These are phyloP conservation scores for Cyclargus thomasi DNA, from an alignment of 1,140 invertebrate species.

Conservation along the genomic window DNA sequence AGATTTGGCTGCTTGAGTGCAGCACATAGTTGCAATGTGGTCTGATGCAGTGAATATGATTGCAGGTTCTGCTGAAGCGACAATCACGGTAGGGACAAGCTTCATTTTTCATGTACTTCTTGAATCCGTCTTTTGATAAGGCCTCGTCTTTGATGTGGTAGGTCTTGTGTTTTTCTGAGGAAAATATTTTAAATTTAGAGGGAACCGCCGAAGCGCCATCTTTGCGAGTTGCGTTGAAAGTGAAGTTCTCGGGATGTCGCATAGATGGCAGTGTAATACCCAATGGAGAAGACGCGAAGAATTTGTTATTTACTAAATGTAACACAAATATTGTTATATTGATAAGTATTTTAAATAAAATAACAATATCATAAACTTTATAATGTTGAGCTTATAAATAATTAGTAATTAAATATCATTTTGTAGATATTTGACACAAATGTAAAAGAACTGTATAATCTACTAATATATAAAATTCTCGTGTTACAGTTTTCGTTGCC, in stretches of 20 bases:
- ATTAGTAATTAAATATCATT: too few species aligned
- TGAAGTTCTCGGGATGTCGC: neutral
- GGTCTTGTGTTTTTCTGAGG: conserved; percentile 98
- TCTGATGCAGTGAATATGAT: conserved; percentile 98
- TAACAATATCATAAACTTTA: too few species aligned
- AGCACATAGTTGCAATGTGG: conserved; percentile 96
- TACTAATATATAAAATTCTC: too few species aligned
- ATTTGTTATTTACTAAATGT: too few species aligned
- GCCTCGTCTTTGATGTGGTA: conserved; percentile 99
- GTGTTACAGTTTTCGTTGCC: too few species aligned
- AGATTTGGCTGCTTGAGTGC: conserved; percentile 97
- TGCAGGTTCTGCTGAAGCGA: conserved; percentile 94
- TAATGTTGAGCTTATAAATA: too few species aligned
- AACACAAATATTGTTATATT: too few species aligned
- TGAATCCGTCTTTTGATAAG: conserved; percentile 95
- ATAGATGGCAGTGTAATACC: neutral
- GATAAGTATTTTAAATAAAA: too few species aligned
- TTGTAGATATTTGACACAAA: too few species aligned
- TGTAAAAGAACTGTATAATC: too few species aligned
- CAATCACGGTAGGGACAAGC: conserved; percentile 93
- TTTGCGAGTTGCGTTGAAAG: neutral
- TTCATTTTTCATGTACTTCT: conserved; percentile 99
- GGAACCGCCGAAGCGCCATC: conserved; percentile 2
- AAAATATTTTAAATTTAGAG: conserved; percentile 21
- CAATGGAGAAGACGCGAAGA: too few species aligned